These are phyloP conservation scores for Holocentrus rufus DNA, from an alignment of 2,797 vertebrate species.

Conservation along the genomic window DNA sequence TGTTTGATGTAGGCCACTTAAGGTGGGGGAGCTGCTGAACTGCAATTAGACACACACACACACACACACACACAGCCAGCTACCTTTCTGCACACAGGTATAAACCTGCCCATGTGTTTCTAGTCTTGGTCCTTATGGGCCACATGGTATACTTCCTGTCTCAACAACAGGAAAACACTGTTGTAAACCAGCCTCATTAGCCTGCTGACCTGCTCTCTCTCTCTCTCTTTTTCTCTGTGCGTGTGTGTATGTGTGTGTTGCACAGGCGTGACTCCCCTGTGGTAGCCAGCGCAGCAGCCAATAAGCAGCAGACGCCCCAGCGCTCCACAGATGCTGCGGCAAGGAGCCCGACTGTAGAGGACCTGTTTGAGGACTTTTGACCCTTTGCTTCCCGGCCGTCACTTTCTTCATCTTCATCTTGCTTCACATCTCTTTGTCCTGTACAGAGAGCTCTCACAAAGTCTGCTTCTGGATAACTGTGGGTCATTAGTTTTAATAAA, in stretches of 20 bases:
- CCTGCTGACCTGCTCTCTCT: slow-evolving; percentile 61
- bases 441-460: too few species aligned
- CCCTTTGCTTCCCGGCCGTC: neutral
- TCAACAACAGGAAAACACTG: slow-evolving; percentile 72
- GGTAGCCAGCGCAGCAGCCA: slow-evolving; percentile 48
- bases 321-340: slow-evolving; percentile 59
- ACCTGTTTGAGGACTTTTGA: slow-evolving; percentile 89
- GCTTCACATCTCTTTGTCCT: too few species aligned
- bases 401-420: too few species aligned
- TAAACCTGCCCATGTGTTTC: slow-evolving; percentile 73
- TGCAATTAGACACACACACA: slow-evolving; percentile 24
- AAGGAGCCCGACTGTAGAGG: slow-evolving; percentile 80
- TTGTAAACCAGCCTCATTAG: slow-evolving; percentile 79
- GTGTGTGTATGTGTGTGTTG: slow-evolving; percentile 32
- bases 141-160: slow-evolving; percentile 78
- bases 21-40: slow-evolving; percentile 34
- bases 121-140: slow-evolving; percentile 66
- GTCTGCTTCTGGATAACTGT: too few species aligned
- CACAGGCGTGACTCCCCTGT: slow-evolving; percentile 55
- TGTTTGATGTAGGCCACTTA: slow-evolving; percentile 51
- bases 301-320: slow-evolving; percentile 56
- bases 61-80: slow-evolving; percentile 31
- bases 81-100: slow-evolving; percentile 32
- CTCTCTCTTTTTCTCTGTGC: slow-evolving; percentile 17
- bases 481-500: too few species aligned